phyloP scores from a whole-genome alignment of 2,113 vertebrate genomes.

The Eidolon helvum region DNA sequence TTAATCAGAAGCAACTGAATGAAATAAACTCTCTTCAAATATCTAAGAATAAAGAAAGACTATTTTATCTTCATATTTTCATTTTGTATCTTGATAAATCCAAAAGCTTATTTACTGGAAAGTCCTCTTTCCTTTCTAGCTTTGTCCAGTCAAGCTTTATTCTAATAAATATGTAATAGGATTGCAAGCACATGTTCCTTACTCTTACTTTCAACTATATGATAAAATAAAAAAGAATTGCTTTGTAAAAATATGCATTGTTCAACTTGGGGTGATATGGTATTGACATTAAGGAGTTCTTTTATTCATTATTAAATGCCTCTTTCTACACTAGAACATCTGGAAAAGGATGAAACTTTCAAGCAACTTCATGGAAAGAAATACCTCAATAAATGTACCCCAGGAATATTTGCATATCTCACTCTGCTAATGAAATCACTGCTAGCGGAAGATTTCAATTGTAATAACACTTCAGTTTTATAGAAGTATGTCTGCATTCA shows the following conservation, averaged over 20 bases:
- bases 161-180: not conserved
- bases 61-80: not conserved
- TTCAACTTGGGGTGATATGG: not conserved
- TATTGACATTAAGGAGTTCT: not conserved
- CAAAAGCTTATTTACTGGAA: not conserved
- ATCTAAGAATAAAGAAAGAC: not conserved
- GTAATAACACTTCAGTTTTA: not conserved
- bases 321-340: not conserved
- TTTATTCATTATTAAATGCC: not conserved
- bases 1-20: not conserved
- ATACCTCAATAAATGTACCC: not conserved
- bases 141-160: not conserved
- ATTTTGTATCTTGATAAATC: not conserved
- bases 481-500: not conserved
- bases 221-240: not conserved
- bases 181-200: not conserved
- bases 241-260: not conserved
- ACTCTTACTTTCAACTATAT: not conserved
- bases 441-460: not conserved
- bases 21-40: not conserved
- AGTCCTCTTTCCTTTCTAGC: not conserved
- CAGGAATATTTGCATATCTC: not conserved
- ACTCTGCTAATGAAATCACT: not conserved
- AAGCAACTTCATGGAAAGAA: not conserved
- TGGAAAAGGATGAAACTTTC: not conserved